These are phyloP conservation scores for Hippoglossus hippoglossus DNA, from an alignment of 2,797 vertebrate species.

Conservation along the genomic window DNA sequence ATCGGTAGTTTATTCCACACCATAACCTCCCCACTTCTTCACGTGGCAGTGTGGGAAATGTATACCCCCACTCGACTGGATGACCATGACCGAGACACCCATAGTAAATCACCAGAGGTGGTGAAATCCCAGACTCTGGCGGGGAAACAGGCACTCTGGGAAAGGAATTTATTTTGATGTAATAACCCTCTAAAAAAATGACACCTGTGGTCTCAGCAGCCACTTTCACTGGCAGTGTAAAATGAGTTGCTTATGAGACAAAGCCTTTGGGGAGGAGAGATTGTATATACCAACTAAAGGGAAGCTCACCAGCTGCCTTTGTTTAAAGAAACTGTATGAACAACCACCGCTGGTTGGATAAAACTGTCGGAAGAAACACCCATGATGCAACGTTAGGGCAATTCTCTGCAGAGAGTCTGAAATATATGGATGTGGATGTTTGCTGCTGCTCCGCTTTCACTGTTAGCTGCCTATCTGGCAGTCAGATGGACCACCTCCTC, in stretches of 20 bases:
- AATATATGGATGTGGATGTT: constrained; percentile 9
- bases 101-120: constrained; percentile 77
- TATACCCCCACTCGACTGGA: constrained; percentile 60
- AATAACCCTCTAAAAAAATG: constrained; percentile 68
- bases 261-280: constrained; percentile 15
- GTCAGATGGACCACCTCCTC: constrained; percentile 37
- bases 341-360: constrained; percentile 5
- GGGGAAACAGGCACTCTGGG: constrained; percentile 80
- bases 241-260: constrained; percentile 27
- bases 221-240: constrained; percentile 44
- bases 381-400: constrained; percentile 49
- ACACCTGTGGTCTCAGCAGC: constrained; percentile 63
- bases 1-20: constrained; percentile 54
- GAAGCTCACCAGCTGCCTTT: constrained; percentile 25
- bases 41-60: constrained; percentile 73
- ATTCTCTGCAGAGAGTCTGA: constrained; percentile 32
- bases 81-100: constrained; percentile 71
- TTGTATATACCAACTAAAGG: not conserved
- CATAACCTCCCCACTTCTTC: constrained; percentile 49
- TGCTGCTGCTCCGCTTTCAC: constrained; percentile 41
- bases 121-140: constrained; percentile 76
- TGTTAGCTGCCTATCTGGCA: constrained; percentile 27
- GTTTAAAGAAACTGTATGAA: constrained; percentile 22
- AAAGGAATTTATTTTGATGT: constrained; percentile 79
- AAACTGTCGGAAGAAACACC: constrained; percentile 31